Conservation (phyloP, 2,888 invertebrate genomes). For the Drosophila kambysellisi region DNA sequence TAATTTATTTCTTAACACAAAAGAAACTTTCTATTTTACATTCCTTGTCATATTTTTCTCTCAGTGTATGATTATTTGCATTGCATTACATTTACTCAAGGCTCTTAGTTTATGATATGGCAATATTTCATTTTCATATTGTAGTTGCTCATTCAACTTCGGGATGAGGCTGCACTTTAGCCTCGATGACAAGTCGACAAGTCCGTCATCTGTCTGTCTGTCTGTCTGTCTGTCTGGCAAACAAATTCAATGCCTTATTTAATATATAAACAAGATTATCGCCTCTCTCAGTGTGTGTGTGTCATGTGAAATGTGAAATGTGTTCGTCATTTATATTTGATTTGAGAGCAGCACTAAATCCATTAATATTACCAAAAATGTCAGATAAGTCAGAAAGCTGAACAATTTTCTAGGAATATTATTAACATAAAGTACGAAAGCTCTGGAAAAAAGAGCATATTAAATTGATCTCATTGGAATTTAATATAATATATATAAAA, state of each 20-base stretch:
- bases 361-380: constrained; percentile 36
- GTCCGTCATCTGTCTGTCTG: neutral
- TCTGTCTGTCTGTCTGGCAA: constrained; percentile 14
- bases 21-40: neutral
- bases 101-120: constrained; percentile 48
- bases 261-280: constrained; percentile 18
- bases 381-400: neutral
- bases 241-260: constrained; percentile 50
- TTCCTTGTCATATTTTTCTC: neutral
- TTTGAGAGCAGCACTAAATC: constrained; percentile 22
- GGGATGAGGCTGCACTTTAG: constrained; percentile 48
- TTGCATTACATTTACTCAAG: constrained; percentile 44
- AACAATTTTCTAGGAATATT: neutral
- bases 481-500: neutral
- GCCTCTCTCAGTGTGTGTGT: neutral
- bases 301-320: constrained; percentile 31
- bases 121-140: constrained; percentile 58
- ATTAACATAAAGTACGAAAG: neutral
- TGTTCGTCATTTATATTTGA: constrained; percentile 53
- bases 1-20: neutral
- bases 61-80: constrained; percentile 15
- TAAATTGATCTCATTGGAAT: constrained; percentile 1
- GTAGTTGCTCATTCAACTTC: constrained; percentile 19
- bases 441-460: neutral
- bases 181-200: constrained; percentile 4